A percentile compares a stretch with the other conserved stretches of the same genome.
phyloP scores from a whole-genome alignment of 2,888 invertebrate genomes.

The Eupithecia insigniata region DNA sequence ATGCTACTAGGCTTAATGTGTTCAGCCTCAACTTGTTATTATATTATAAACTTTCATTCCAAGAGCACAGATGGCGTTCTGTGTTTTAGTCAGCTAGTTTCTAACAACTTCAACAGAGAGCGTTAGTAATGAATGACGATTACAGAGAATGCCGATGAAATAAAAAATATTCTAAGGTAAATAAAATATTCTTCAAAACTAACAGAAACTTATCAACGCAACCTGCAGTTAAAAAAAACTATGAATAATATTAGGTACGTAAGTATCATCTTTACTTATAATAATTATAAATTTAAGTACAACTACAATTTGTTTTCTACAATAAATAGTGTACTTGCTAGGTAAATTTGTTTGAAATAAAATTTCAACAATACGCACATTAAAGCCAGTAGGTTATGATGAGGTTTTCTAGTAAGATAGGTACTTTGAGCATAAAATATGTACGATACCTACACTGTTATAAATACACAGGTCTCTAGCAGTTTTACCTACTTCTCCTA shows the following conservation, averaged over 20 bases:
- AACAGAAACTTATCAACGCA: neutral
- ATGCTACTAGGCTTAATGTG: neutral
- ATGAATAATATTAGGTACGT: neutral
- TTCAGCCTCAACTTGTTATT: neutral
- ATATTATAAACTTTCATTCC: slow-evolving; percentile 1
- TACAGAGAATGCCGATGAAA: neutral
- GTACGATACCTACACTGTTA: no score
- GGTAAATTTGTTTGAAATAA: neutral
- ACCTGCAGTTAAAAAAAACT: neutral
- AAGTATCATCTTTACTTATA: no score
- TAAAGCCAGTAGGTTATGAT: neutral
- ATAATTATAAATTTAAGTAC: no score
- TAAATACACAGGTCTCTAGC: neutral
- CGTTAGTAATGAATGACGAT: slow-evolving; percentile 33
- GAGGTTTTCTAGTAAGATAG: neutral
- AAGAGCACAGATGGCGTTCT: slow-evolving; percentile 37
- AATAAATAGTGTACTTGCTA: no score
- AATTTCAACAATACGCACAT: neutral
- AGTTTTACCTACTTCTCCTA: neutral
- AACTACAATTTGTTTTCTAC: no score
- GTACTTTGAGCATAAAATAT: no score
- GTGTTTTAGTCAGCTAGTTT: neutral
- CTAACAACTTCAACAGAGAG: slow-evolving; percentile 40
- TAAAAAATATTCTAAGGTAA: neutral
- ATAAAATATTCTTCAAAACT: neutral